phyloP scores from a whole-genome alignment of 2,888 invertebrate species.

The Xestia xanthographa region DNA sequence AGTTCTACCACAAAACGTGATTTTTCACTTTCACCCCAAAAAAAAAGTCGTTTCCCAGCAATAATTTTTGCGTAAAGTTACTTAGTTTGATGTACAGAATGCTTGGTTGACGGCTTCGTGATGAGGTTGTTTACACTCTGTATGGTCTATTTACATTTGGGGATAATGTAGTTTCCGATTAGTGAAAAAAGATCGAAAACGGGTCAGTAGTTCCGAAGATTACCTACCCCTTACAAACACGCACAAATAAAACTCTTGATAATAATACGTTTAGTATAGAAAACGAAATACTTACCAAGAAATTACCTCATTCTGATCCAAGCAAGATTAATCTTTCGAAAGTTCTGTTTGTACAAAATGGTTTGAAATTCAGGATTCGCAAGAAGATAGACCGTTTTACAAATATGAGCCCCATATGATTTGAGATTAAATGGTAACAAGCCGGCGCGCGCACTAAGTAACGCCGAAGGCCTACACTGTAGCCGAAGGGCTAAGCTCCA shows the following conservation, averaged over 20 bases:
- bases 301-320: background rate
- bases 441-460: conserved; percentile 9
- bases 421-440: conserved; percentile 37
- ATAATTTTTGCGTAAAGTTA: too few species aligned
- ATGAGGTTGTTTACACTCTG: too few species aligned
- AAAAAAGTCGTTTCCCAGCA: too few species aligned
- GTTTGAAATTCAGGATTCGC: background rate
- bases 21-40: too few species aligned
- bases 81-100: too few species aligned
- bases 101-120: too few species aligned
- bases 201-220: background rate
- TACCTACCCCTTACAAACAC: background rate
- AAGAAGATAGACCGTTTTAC: background rate
- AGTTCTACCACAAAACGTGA: too few species aligned
- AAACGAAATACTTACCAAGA: background rate
- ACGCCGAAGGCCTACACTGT: background rate
- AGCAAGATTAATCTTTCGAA: background rate
- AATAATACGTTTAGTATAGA: background rate
- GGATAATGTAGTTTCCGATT: too few species aligned
- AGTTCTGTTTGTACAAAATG: background rate
- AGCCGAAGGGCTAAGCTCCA: background rate
- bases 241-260: background rate
- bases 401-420: background rate
- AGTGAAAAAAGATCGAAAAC: background rate
- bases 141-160: too few species aligned